These are phyloP conservation scores for Sebastolobus alascanus DNA, from an alignment of 2,797 vertebrate genomes.

Conservation along the genomic window DNA sequence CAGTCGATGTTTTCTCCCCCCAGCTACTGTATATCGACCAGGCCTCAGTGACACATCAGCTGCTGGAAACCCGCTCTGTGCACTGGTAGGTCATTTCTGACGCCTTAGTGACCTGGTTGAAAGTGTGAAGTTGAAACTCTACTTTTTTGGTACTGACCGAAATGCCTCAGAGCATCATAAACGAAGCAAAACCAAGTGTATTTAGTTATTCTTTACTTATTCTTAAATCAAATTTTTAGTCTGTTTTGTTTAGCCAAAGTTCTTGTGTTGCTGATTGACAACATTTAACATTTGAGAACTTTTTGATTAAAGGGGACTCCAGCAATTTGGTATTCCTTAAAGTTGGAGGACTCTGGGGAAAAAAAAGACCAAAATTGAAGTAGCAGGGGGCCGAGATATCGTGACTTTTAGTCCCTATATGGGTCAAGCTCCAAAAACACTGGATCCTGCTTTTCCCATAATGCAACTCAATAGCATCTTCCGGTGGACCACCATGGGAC, in stretches of 20 bases:
- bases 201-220: background rate
- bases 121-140: background rate
- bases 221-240: background rate
- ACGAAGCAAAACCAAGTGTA: background rate
- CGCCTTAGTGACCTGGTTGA: background rate
- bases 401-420: background rate
- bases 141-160: background rate
- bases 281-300: background rate
- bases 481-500: no score
- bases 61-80: conserved; percentile 34
- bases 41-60: conserved; percentile 53
- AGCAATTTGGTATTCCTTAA: background rate
- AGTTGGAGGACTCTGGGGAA: background rate
- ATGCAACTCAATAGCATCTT: background rate
- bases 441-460: background rate
- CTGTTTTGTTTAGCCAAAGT: background rate
- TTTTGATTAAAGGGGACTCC: background rate
- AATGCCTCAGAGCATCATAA: background rate
- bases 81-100: conserved; percentile 42
- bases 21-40: conserved; percentile 57
- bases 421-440: background rate
- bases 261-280: background rate
- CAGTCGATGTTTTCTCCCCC: conserved; percentile 55
- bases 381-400: background rate
- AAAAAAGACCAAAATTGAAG: background rate